Base-by-base conservation (phyloP, 2,888 invertebrate species). In the Drosophila algonquin region DNA sequence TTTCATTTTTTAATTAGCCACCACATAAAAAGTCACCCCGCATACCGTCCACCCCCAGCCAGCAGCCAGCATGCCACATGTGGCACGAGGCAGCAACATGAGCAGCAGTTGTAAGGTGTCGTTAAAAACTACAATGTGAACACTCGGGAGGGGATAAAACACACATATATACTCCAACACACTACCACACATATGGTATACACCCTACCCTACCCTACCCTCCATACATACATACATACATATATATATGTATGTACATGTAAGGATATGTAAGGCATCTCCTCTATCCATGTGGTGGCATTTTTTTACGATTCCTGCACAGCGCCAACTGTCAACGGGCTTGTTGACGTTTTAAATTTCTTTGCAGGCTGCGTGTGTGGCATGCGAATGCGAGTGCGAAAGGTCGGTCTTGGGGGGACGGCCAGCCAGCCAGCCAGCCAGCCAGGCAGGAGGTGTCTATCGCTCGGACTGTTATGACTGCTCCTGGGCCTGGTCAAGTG, bases 1-100 rank as follows among this genome's bases (percentile, higher is more conserved):
- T 61, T 74, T 86, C 72, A 71, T 76, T 85, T 85, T 88, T 87
- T 88, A 86, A 86, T 86, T 86, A 86, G 89, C 85, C 76, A 75
- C 62, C 87, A 76, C 79, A 86, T 65, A 80, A 85, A 86, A 86
- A 79, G 75, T 73, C 77, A 80, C 73, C 74, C 74, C 75, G 64
- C 77, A 72, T 56, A 57, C 65, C 24, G 61, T 52, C 5, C 48
- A 0, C 9, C 9, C 32, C 3, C 21, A 21, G 21, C 44, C 79
- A 70, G 53, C 63, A 74, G 77, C 70, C 81, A 84, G 84, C 82
- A 75, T 81, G 72, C 63, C 68, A 78, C 88, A 85, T 85, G 88
- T 83, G 83, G 72, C 77, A 71, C 75, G 68, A 24, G 24, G 24
- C 35, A 59, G 59, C 63, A 55, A 47, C 55, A 54, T 35, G 55